These are phyloP conservation scores for Anarhynchus alexandrinus DNA, from an alignment of 2,113 vertebrate genomes.

Conservation along the genomic window DNA sequence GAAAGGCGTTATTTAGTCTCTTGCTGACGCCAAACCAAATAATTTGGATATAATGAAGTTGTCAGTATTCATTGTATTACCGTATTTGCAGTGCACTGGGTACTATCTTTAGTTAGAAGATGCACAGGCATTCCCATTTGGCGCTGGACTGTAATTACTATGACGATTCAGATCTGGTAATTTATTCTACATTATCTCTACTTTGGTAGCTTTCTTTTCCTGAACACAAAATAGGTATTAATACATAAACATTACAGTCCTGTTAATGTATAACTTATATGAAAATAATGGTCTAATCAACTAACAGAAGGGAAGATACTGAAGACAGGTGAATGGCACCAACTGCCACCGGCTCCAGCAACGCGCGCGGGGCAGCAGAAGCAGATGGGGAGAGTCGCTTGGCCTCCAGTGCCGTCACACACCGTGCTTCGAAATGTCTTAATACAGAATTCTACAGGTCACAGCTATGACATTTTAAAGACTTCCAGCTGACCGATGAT, in stretches of 20 bases:
- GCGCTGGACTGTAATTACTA: neutral
- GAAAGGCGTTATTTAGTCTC: neutral
- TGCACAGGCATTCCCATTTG: neutral
- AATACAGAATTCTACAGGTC: neutral
- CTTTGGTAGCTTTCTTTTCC: neutral
- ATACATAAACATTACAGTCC: neutral
- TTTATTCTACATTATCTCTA: neutral
- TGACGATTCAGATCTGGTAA: neutral
- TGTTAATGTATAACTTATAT: neutral
- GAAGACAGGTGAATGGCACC: neutral
- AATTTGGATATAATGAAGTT: neutral
- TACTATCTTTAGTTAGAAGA: neutral
- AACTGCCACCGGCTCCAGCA: rapidly evolving
- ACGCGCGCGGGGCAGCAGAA: rapidly evolving
- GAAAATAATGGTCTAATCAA: neutral
- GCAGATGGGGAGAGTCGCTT: rapidly evolving
- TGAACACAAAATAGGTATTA: neutral
- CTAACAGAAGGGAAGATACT: neutral
- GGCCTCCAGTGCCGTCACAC: neutral
- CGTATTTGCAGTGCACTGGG: neutral
- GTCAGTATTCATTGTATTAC: neutral
- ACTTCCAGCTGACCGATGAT: neutral
- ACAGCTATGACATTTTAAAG: neutral
- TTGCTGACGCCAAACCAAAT: neutral
- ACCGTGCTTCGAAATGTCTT: neutral